Percentiles rank a stretch among this genome's conserved stretches.
phyloP scores from a whole-genome alignment of 2,888 invertebrate genomes.

The Epirrita christyi region DNA sequence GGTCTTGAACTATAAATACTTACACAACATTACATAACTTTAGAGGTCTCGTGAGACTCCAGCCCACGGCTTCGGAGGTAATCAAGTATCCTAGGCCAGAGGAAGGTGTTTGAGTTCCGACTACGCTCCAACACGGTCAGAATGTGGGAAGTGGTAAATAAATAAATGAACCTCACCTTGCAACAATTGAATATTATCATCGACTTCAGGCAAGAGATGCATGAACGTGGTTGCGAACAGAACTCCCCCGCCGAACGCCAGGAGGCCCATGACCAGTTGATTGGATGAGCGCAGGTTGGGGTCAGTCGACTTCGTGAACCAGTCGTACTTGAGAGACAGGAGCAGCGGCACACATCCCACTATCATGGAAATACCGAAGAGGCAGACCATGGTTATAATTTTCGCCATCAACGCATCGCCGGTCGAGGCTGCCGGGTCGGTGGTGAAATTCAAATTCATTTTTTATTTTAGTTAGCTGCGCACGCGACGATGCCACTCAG shows the following conservation, averaged over 20 bases:
- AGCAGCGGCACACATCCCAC: constrained; percentile 91
- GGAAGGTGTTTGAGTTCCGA: not conserved
- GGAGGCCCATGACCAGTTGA: constrained; percentile 84
- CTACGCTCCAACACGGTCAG: not conserved
- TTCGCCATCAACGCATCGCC: constrained; percentile 88
- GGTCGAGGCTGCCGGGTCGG: constrained; percentile 44
- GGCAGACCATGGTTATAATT: constrained; percentile 90
- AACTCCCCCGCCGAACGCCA: constrained; percentile 93
- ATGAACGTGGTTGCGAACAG: constrained; percentile 92
- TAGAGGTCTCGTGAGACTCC: not conserved
- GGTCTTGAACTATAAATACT: not conserved
- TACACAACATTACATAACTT: not conserved
- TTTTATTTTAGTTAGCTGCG: constrained; percentile 37
- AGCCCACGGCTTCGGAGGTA: constrained; percentile 7
- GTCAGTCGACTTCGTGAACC: constrained; percentile 77
- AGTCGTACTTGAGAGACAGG: constrained; percentile 87
- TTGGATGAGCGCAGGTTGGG: constrained; percentile 79
- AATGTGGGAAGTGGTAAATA: constrained; percentile 12
- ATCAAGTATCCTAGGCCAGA: constrained; percentile 6
- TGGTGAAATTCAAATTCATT: constrained; percentile 50
- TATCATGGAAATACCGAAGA: constrained; percentile 90
- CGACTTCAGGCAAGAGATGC: constrained; percentile 92
- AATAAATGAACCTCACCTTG: constrained; percentile 69
- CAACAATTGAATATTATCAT: constrained; percentile 86
- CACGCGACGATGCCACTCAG: constrained; percentile 47